Base-by-base conservation (phyloP, 2,888 invertebrate genomes). In the Drosophila mulleri region DNA sequence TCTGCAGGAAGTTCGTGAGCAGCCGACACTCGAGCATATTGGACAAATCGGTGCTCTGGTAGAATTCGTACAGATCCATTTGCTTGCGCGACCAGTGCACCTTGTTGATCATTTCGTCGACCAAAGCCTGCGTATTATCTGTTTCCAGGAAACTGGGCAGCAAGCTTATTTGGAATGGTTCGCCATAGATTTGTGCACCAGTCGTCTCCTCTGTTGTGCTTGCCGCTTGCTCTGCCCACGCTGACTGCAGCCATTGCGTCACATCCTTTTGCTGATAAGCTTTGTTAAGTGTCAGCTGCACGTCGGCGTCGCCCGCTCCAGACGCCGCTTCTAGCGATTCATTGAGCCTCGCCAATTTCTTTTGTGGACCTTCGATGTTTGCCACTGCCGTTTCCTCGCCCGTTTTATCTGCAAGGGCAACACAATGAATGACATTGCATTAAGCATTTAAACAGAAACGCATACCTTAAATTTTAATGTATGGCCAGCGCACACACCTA, bases 61-160 rank as follows among this genome's bases (percentile, higher is more conserved):
- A 96, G 91, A 97, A 98, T 92, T 97, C 97, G 89, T 97, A 98
- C 26, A 98, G 93, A 90, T 98, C 98, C 95, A 97, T 96, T 91
- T 95, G 96, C 88, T 97, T 96, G 62, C 95, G 94, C 3, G 95
- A 94, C 94, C 97, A 96, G 70, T 95, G 94, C 23, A 96, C 88
- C 2, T 95, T 94, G 58, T 95, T 94, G 78, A 95, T 94, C 93
- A 96, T 96, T 88, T 96, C 95, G 45, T 95, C 94, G 16, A 95
- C 94, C 26, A 96, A 93, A 60, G 95, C 94, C 58, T 95, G 94
- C 61, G 96, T 94, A 37, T 95, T 94, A 29, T 93, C 93, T 0
- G 94, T 91, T 78, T 94, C 94, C 16, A 97, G 88, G 74, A 97
- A 93, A 75, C 96, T 93, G 14, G 95, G 94, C 39, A 96, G 91